A percentile compares a stretch with the other conserved stretches of the same genome.
phyloP scores from a whole-genome alignment of 2,797 vertebrate species.

The Anguilla anguilla region DNA sequence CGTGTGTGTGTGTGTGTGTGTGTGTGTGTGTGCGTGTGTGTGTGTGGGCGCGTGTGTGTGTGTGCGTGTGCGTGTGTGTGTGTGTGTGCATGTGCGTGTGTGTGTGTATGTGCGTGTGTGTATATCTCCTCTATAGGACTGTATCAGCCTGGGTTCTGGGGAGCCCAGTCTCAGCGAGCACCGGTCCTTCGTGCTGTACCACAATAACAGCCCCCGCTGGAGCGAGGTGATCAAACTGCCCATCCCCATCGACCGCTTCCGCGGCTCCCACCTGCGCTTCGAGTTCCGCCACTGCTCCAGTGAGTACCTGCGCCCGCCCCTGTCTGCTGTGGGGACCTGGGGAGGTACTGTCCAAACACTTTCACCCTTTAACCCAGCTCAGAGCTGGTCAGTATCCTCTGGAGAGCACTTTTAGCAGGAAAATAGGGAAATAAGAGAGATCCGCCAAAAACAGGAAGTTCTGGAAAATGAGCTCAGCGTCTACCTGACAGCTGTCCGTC shows the following conservation, averaged over 20 bases:
- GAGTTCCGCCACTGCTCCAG: conserved; percentile 99
- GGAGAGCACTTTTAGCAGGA: not conserved
- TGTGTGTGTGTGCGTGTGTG: too few species aligned
- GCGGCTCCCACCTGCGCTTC: conserved; percentile 96
- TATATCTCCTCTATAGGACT: conserved; percentile 79
- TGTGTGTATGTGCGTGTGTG: not conserved
- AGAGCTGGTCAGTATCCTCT: not conserved
- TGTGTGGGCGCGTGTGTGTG: not conserved
- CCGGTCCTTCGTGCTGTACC: conserved; percentile 97
- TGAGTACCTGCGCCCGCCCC: conserved; percentile 65
- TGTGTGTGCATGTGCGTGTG: not conserved
- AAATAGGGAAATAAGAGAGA: not conserved
- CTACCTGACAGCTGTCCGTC: not conserved
- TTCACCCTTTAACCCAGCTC: not conserved
- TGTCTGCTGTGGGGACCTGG: not conserved
- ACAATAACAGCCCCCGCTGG: conserved; percentile 98
- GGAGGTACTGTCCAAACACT: not conserved
- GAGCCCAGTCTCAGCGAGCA: conserved; percentile 89
- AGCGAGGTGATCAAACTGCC: conserved; percentile 96
- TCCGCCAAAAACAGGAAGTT: not conserved
- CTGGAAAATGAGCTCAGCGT: not conserved
- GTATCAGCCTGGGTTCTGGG: conserved; percentile 93
- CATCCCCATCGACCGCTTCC: conserved; percentile 95
- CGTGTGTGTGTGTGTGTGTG: too few species aligned
- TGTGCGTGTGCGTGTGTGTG: not conserved